A percentile compares a stretch with the other conserved stretches of the same genome.
Evolutionary conservation across 2,113 vertebrate genomes (phyloP).

Genomic region (Pavo muticus): DNA sequence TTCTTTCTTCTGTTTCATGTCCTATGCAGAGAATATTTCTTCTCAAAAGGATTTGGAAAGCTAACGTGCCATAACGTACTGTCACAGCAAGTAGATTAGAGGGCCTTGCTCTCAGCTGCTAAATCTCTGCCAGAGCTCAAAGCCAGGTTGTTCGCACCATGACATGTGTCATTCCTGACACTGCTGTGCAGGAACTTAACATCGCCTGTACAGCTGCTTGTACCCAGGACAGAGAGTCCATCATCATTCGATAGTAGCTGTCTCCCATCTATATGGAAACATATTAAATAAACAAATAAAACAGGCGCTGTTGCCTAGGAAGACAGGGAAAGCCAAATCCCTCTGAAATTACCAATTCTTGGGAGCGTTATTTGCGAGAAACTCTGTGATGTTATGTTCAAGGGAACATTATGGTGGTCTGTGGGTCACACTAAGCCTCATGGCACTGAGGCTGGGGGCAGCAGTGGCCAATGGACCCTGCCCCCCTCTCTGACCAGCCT

Average conservation of each 20-base stretch:
- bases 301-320: neutral
- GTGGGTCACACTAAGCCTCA: neutral
- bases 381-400: neutral
- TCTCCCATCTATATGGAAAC: neutral
- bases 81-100: neutral
- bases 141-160: neutral
- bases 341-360: neutral
- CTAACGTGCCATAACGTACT: fast-evolving
- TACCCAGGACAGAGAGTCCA: fast-evolving
- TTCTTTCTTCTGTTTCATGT: fast-evolving
- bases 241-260: neutral
- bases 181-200: neutral
- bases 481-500: neutral
- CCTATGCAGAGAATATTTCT: neutral
- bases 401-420: fast-evolving
- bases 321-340: neutral
- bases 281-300: neutral
- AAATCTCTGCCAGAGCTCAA: neutral
- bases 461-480: fast-evolving
- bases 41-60: neutral
- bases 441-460: fast-evolving
- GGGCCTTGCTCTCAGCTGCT: fast-evolving
- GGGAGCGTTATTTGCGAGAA: neutral
- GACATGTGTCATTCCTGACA: neutral
- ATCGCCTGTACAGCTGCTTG: neutral